A percentile compares a stretch with the other conserved stretches of the same genome.
phyloP scores from a whole-genome alignment of 2,888 invertebrate genomes.

The Gymnocheta viridis region DNA sequence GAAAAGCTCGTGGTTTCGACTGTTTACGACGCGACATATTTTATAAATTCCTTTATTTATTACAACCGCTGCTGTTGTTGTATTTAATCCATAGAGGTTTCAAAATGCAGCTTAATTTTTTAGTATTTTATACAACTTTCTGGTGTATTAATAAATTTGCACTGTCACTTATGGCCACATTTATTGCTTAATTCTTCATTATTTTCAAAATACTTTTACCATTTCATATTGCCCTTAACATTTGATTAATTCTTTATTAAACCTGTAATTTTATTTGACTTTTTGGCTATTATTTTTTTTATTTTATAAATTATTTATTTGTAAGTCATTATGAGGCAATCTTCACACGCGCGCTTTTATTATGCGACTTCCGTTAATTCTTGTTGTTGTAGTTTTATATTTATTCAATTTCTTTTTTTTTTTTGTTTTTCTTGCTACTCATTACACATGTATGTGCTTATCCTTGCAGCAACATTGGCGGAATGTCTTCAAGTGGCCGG shows the following conservation, averaged over 20 bases:
- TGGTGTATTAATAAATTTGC: neutral
- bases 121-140: slow-evolving; percentile 2
- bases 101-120: slow-evolving; percentile 20
- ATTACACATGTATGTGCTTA: slow-evolving; percentile 73
- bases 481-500: slow-evolving; percentile 76
- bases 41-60: slow-evolving; percentile 43
- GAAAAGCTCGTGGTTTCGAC: slow-evolving; percentile 86
- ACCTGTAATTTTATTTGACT: neutral
- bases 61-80: slow-evolving; percentile 38
- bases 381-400: slow-evolving; percentile 11
- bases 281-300: too few relatives aligned
- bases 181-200: neutral
- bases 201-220: neutral
- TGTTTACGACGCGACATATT: slow-evolving; percentile 87
- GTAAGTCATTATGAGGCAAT: slow-evolving; percentile 7
- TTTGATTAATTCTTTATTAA: neutral
- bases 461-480: slow-evolving; percentile 80
- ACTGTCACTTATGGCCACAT: neutral
- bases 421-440: slow-evolving; percentile 33
- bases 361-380: slow-evolving; percentile 39
- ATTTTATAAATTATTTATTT: neutral
- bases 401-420: neutral
- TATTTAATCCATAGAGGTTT: slow-evolving; percentile 51
- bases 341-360: slow-evolving; percentile 63
- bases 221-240: neutral